phyloP scores from a whole-genome alignment of 2,113 vertebrate species.

The Heloderma charlesbogerti region DNA sequence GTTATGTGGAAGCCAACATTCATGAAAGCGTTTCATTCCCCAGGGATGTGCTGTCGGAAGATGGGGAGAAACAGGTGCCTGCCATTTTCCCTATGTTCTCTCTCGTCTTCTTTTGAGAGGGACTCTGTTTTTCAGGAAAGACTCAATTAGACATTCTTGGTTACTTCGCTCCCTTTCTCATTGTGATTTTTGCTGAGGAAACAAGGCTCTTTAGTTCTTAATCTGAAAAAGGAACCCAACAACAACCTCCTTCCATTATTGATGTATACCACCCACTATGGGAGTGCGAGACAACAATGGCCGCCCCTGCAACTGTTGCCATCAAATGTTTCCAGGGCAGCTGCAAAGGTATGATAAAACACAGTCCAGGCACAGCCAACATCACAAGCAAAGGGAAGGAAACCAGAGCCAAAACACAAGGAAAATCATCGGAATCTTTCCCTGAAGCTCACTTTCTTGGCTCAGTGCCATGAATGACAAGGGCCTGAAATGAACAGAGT shows the following conservation, averaged over 20 bases:
- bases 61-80: constrained; percentile 50
- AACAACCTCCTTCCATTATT: constrained; percentile 18
- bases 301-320: constrained; percentile 55
- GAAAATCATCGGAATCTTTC: rapidly evolving
- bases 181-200: constrained; percentile 26
- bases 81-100: constrained; percentile 57
- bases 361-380: background rate
- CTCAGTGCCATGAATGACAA: rapidly evolving
- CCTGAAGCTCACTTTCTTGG: background rate
- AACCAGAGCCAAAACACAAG: rapidly evolving
- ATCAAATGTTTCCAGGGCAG: constrained; percentile 51
- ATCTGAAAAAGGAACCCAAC: background rate
- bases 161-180: constrained; percentile 27
- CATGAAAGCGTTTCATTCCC: background rate
- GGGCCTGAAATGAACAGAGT: rapidly evolving
- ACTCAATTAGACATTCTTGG: constrained; percentile 35
- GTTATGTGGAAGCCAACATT: background rate
- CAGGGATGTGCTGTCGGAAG: constrained; percentile 15
- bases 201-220: constrained; percentile 27
- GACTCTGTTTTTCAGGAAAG: constrained; percentile 56
- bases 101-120: constrained; percentile 40
- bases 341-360: constrained; percentile 19
- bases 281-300: constrained; percentile 34
- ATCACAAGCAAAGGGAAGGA: background rate
- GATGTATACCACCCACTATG: constrained; percentile 28